A percentile compares a stretch with the other conserved stretches of the same genome.
These are phyloP conservation scores for Myotis lucifugus DNA, from an alignment of 2,113 vertebrate species.

Conservation along the genomic window DNA sequence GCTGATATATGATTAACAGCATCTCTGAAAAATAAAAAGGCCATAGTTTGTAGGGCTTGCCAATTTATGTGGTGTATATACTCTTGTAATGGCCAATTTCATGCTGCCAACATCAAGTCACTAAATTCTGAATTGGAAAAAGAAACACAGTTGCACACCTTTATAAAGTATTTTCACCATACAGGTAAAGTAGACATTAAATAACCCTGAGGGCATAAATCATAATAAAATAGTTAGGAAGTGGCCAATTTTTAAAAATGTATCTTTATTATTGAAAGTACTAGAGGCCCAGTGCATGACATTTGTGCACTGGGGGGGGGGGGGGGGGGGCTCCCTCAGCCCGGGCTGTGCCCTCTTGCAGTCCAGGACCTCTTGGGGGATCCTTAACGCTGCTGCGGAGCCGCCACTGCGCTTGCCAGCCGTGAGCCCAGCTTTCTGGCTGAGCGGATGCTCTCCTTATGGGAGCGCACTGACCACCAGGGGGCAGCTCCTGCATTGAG, in stretches of 20 bases:
- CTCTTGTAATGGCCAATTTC: neutral
- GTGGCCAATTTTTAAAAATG: neutral
- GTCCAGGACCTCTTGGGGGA: no score
- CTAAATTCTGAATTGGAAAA: constrained; percentile 23
- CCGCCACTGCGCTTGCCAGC: no score
- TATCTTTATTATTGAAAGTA: no score
- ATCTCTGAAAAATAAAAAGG: constrained; percentile 35
- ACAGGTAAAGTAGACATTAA: neutral
- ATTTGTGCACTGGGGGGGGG: no score
- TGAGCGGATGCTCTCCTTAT: no score
- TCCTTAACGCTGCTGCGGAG: no score
- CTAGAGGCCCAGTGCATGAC: no score
- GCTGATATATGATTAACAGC: neutral
- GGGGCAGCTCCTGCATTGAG: no score
- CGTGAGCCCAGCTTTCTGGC: no score
- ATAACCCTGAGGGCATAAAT: constrained; percentile 11
- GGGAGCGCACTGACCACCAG: no score
- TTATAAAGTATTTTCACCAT: neutral
- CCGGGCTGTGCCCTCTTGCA: no score
- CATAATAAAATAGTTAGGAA: constrained; percentile 39
- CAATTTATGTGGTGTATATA: neutral
- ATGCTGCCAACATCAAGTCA: neutral
- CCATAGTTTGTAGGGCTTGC: neutral
- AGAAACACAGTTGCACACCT: neutral
- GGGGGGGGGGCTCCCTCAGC: no score